Evolutionary conservation across 23 tunicate genomes (phyloP), one percentile per base, ranked within the genome.

Genomic region (Diplosoma virens): DNA sequence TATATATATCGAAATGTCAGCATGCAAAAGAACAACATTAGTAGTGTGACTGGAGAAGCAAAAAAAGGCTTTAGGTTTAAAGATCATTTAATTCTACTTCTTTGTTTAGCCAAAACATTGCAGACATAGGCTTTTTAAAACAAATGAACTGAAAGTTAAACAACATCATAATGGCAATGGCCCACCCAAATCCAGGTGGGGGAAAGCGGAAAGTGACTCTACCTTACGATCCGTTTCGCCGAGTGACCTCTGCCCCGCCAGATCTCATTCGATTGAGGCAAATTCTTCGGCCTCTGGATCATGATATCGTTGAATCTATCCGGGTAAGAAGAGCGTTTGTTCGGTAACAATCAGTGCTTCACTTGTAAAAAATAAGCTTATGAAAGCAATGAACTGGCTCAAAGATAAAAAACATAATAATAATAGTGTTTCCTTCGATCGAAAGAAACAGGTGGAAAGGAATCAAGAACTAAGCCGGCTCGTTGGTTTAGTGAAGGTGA

Each of bases 221-320:
- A 24, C 61, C 17, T 25, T 32, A 50, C 18, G 59, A 48, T 24
- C 65, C 69, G 24, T 61, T 56, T 25, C 66, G 82, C 3, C 48
- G 89, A 63, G 86, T 75, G 30, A 54, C 81, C 0, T 90, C 97
- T 1, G 97, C 97, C 11, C 97, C 97, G 36, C 90, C 97, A 26
- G 89, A 81, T 33, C 77, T 90, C 50, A 29, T 68, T 17, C 70
- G 89, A 41, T 64, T 90, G 73, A 64, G 83, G 25, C 59, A 79
- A 35, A 84, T 90, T 73, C 36, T 90, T 29, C 82, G 84, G 11
- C 88, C 95, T 7, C 25, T 72, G 78, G 36, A 47, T 26, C 61
- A 33, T 17, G 61, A 72, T 3, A 33, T 4, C 22, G 61, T 72
- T 5, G 46, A 47, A 3, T 6, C 14, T 3, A 72, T 72, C 3